These are phyloP conservation scores for Auanema freiburgensis DNA, from an alignment of 2,888 invertebrate species.

Conservation along the genomic window DNA sequence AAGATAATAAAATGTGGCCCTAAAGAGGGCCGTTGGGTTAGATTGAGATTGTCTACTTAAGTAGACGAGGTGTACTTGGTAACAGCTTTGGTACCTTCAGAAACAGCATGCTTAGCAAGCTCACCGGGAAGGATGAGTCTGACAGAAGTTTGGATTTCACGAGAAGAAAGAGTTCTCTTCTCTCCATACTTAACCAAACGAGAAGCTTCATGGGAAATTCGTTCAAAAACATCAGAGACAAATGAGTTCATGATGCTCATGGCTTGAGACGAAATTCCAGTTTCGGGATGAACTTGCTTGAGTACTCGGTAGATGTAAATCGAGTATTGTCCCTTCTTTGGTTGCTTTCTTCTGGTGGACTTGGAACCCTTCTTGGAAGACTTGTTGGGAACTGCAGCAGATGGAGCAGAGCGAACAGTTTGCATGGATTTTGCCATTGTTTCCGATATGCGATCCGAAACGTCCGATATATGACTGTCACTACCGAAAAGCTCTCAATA, in stretches of 20 bases:
- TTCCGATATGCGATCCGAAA: too few relatives aligned
- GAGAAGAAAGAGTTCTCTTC: conserved; percentile 70
- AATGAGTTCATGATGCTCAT: conserved; percentile 78
- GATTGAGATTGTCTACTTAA: too few relatives aligned
- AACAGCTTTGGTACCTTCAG: too few relatives aligned
- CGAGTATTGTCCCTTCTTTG: conserved; percentile 61
- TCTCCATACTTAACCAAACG: conserved; percentile 73
- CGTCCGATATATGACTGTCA: too few relatives aligned
- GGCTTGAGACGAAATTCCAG: conserved; percentile 75
- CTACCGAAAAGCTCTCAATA: neutral
- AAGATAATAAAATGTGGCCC: conserved; percentile 30
- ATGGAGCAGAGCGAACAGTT: too few relatives aligned
- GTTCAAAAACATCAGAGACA: conserved; percentile 77
- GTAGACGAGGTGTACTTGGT: too few relatives aligned
- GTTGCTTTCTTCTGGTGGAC: conserved; percentile 41
- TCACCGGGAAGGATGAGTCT: too few relatives aligned
- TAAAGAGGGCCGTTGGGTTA: conserved; percentile 53
- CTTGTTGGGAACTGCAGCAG: too few relatives aligned
- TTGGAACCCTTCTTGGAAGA: too few relatives aligned
- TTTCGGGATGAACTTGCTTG: conserved; percentile 70
- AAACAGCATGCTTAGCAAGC: too few relatives aligned
- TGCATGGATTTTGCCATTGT: too few relatives aligned
- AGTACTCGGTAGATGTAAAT: conserved; percentile 73
- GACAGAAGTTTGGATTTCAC: conserved; percentile 9
- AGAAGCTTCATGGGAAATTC: conserved; percentile 70